Base-by-base conservation (phyloP, 2,113 vertebrate species). In the Podiceps cristatus region DNA sequence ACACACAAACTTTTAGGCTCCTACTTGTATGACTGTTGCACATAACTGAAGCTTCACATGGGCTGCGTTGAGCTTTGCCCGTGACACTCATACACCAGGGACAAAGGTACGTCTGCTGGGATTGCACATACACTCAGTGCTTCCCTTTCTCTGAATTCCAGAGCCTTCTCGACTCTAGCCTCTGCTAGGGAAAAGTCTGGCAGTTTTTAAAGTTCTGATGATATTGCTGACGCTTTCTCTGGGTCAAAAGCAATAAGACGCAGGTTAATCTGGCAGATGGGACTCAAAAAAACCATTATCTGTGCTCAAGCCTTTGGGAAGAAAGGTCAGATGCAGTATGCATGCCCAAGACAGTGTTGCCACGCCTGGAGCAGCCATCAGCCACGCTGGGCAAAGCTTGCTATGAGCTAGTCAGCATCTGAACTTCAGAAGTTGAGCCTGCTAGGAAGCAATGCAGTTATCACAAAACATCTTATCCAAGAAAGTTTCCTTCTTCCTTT, bases 21-120 rank as follows among this genome's bases (percentile, higher is more conserved):
- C 49, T 42, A 58, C 53, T 44, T 18, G 22, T 28, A 8, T 5
- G 35, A 56, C 66, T 52, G 28, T 13, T 66, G 31, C 31, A 60
- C 7, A 0, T 19, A 64, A 72, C 44, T 11, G 27, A 53, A 92
- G 66, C 47, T 42, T 73, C 3, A 0, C 22, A 25, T 1, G 35
- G 2, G 50, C 58, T 60, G 29, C 35, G 4, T 0, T 13, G 64
- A 86, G 56, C 60, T 78, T 35, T 59, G 73, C 29, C 74, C 88
- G 35, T 0, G 0, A 28, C 20, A 35, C 33, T 44, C 5, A 3
- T 1, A 10, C 42, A 13, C 37, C 47, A 72, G 52, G 18, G 29
- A 42, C 31, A 53, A 12, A 31, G 33, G 25, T 69, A 64, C 40
- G 17, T 44, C 85, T 78, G 62, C 82, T 68, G 74, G 56, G 71